These are phyloP conservation scores for silkworm (Bombyx mori) DNA, from an alignment of 1,140 invertebrate genomes.

Conservation along the genomic window ASM3026992v2 NC_085116.1:9067001-9067500, in stretches of 20 bases:
- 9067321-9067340: slow-evolving; percentile 14
- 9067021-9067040: neutral
- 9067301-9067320: slow-evolving; percentile 21
- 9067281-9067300: slow-evolving; percentile 30
- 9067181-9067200: slow-evolving; percentile 50
- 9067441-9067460: slow-evolving; percentile 83
- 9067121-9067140: neutral
- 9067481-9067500: slow-evolving; percentile 73
- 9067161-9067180: slow-evolving; percentile 67
- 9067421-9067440: slow-evolving; percentile 77
- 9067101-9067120: neutral
- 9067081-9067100: slow-evolving; percentile 8
- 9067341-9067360: slow-evolving; percentile 17
- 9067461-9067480: slow-evolving; percentile 84
- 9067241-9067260: slow-evolving; percentile 48
- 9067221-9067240: slow-evolving; percentile 49
- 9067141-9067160: slow-evolving; percentile 2
- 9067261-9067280: slow-evolving; percentile 31
- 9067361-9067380: slow-evolving; percentile 46
- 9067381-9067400: slow-evolving; percentile 63
- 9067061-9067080: neutral
- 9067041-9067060: neutral
- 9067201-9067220: slow-evolving; percentile 60
- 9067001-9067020: neutral
- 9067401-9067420: slow-evolving; percentile 74